Base-by-base conservation (phyloP, 2,888 invertebrate genomes). In the Amblyjoppa fuscipennis region DNA sequence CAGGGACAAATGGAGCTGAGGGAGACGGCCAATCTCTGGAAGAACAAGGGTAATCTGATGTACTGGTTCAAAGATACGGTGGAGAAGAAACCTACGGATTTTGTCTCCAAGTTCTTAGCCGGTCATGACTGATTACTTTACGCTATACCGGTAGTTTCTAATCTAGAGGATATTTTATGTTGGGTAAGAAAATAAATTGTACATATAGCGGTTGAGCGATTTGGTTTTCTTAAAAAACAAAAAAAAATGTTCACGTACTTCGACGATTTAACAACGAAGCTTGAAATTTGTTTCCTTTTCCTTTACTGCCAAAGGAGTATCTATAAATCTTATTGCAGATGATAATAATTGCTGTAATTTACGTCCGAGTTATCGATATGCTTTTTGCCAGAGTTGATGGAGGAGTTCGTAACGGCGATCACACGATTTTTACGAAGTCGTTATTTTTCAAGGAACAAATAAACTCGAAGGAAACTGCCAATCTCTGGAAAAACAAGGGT, bases 1-100 rank as follows among this genome's bases (percentile, higher is more conserved):
- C 93, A 98, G 98, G 98, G 98, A 71, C 98, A 98, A 96, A 98
- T 98, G 98, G 99, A 99, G 92, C 95, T 99, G 31, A 97, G 97
- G 92, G 99, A 99, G 95, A 95, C 97, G 0, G 97, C 97, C 0
- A 96, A 97, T 88, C 95, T 96, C 80, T 99, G 98, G 98, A 98
- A 98, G 94, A 98, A 98, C 91, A 97, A 97, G 89, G 96, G 97
- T 13, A 97, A 98, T 92, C 94, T 99, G 34, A 98, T 99, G 99
- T 93, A 95, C 81, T 98, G 96, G 93, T 99, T 98, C 95, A 97
- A 97, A 93, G 98, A 98, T 73, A 97, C 98, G 0, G 95, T 96
- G 76, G 97, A 98, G 88, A 96, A 97, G 1, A 98, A 98, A 93
- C 98, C 98, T 31, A 96, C 96, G 90, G 98, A 98, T 95, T 99